Percentiles rank a stretch among this genome's conserved stretches.
Evolutionary conservation across 2,797 vertebrate species (phyloP).

Genomic region (Platalea minor): DNA sequence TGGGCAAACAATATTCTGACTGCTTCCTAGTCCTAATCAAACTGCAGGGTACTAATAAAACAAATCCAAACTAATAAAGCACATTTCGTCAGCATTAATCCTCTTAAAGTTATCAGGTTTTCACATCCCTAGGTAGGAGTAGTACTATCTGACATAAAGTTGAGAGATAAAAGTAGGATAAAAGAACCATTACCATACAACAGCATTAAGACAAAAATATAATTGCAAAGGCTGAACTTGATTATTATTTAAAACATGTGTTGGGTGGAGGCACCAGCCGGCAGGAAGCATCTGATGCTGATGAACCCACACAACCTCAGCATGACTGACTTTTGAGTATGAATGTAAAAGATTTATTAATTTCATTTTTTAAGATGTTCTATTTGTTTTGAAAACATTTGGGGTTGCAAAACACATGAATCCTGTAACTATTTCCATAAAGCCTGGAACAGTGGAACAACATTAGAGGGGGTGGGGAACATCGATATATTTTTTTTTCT

Average conservation of each 20-base stretch:
- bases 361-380: constrained; percentile 69
- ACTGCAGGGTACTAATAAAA: constrained; percentile 74
- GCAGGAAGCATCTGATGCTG: constrained; percentile 63
- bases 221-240: constrained; percentile 66
- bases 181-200: constrained; percentile 63
- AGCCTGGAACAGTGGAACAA: constrained; percentile 62
- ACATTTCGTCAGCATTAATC: constrained; percentile 70
- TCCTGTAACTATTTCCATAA: constrained; percentile 73
- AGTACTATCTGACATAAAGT: constrained; percentile 65
- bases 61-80: constrained; percentile 75
- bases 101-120: constrained; percentile 74
- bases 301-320: constrained; percentile 64
- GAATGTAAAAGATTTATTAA: constrained; percentile 67
- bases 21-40: constrained; percentile 69
- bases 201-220: constrained; percentile 67
- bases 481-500: constrained; percentile 52
- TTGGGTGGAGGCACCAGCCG: constrained; percentile 61
- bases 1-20: constrained; percentile 67
- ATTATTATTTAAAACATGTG: constrained; percentile 73
- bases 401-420: constrained; percentile 68
- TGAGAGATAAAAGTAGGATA: constrained; percentile 69
- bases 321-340: constrained; percentile 53
- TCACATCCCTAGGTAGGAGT: constrained; percentile 59
- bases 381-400: constrained; percentile 73
- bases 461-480: constrained; percentile 43